Percentiles rank a stretch among this genome's conserved stretches.
phyloP scores from a whole-genome alignment of 1,140 invertebrate genomes.

The Hyposmocoma kahamanoa region DNA sequence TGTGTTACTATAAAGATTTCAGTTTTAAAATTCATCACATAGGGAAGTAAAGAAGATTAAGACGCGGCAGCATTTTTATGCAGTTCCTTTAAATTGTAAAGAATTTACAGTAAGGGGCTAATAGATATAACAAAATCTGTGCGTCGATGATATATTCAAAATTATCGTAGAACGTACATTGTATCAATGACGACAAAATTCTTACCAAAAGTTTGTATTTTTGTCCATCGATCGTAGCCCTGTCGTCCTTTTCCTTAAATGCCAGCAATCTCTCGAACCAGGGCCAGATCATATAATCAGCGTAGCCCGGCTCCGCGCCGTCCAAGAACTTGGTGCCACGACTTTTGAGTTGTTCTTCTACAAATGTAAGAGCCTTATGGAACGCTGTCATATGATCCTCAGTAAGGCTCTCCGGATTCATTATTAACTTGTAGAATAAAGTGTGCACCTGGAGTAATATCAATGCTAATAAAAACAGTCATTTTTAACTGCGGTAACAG shows the following conservation, averaged over 20 bases:
- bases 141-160: no score
- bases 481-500: neutral
- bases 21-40: neutral
- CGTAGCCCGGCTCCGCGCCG: slow-evolving; percentile 83
- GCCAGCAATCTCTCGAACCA: slow-evolving; percentile 84
- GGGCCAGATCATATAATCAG: slow-evolving; percentile 94
- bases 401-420: slow-evolving; percentile 29
- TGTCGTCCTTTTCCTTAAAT: slow-evolving; percentile 31
- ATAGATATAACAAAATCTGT: no score
- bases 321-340: slow-evolving; percentile 81
- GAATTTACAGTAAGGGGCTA: no score
- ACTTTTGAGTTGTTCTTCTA: slow-evolving; percentile 64
- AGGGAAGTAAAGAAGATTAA: no score
- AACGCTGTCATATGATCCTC: slow-evolving; percentile 32
- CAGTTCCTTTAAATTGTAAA: no score
- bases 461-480: slow-evolving; percentile 1
- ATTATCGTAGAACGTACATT: no score
- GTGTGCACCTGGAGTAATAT: slow-evolving; percentile 33
- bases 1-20: no score
- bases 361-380: slow-evolving; percentile 27
- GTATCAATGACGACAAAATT: no score
- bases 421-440: slow-evolving; percentile 35
- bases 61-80: no score
- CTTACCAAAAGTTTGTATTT: slow-evolving; percentile 43
- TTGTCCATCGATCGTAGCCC: slow-evolving; percentile 23